These are phyloP conservation scores for Clarias platycephalus DNA, from an alignment of 2,797 vertebrate species.

Conservation along the genomic window DNA sequence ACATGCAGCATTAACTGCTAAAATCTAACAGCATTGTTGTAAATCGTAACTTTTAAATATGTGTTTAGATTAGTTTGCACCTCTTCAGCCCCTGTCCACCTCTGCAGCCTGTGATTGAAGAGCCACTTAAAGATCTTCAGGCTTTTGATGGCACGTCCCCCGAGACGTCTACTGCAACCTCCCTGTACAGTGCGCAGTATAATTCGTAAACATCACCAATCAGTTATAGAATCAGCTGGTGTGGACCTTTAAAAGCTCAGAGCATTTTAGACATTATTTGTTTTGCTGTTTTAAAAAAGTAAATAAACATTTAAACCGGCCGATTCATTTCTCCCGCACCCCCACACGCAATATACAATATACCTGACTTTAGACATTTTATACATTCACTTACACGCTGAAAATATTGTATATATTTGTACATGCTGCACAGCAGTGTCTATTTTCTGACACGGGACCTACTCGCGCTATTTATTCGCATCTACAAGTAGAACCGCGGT, in stretches of 20 bases:
- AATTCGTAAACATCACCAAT: background rate
- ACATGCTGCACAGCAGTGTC: too few relatives aligned
- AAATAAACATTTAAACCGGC: too few relatives aligned
- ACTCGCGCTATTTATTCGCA: too few relatives aligned
- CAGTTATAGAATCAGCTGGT: background rate
- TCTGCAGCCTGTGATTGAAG: background rate
- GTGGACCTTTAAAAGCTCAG: background rate
- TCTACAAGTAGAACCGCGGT: too few relatives aligned
- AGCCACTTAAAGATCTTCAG: background rate
- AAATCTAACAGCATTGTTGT: background rate
- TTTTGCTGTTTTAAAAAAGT: background rate
- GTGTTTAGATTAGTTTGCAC: too few relatives aligned
- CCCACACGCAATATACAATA: too few relatives aligned
- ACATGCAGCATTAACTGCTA: background rate
- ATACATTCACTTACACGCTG: too few relatives aligned
- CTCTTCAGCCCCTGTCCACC: background rate
- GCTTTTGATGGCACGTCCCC: slow-evolving; percentile 47
- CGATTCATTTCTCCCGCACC: too few relatives aligned
- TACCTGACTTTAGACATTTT: too few relatives aligned
- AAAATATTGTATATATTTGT: too few relatives aligned
- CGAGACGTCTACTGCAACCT: slow-evolving; percentile 55
- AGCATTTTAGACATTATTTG: background rate
- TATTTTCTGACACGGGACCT: too few relatives aligned
- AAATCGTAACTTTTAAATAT: background rate
- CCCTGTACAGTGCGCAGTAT: background rate